Conservation (phyloP, 1,140 invertebrate genomes). For the Diabrotica undecimpunctata region DNA sequence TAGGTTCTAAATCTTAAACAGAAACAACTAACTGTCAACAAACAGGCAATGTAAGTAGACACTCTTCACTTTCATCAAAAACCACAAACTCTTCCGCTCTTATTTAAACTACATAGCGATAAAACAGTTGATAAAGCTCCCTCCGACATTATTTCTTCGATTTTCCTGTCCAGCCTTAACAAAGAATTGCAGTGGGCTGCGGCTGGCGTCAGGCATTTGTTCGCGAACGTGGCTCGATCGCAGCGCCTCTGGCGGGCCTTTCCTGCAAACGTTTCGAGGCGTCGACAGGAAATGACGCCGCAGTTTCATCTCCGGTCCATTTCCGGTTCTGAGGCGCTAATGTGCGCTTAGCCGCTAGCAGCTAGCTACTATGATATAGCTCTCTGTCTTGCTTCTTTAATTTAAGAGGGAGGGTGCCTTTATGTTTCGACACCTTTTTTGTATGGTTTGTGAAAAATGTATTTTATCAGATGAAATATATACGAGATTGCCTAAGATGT, state of each 20-base stretch:
- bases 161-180: slow-evolving; percentile 29
- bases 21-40: too few relatives aligned
- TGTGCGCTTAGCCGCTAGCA: slow-evolving; percentile 30
- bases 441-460: neutral
- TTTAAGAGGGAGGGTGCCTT: neutral
- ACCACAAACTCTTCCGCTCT: neutral
- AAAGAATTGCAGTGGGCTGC: slow-evolving; percentile 20
- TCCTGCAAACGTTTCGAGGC: slow-evolving; percentile 36
- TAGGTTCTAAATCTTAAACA: too few relatives aligned
- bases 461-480: neutral
- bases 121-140: neutral
- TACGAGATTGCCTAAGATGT: neutral
- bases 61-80: too few relatives aligned
- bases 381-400: slow-evolving; percentile 2
- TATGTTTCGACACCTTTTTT: neutral
- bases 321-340: slow-evolving; percentile 46
- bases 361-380: neutral
- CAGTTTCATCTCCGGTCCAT: slow-evolving; percentile 51
- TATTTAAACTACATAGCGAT: neutral
- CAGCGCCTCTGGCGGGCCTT: slow-evolving; percentile 20
- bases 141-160: slow-evolving; percentile 20
- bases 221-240: slow-evolving; percentile 16
- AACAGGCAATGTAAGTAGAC: too few relatives aligned
- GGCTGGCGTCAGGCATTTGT: slow-evolving; percentile 13
- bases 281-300: slow-evolving; percentile 49